phyloP scores from a whole-genome alignment of 2,888 invertebrate species.

The Sinhomidia bicolor region DNA sequence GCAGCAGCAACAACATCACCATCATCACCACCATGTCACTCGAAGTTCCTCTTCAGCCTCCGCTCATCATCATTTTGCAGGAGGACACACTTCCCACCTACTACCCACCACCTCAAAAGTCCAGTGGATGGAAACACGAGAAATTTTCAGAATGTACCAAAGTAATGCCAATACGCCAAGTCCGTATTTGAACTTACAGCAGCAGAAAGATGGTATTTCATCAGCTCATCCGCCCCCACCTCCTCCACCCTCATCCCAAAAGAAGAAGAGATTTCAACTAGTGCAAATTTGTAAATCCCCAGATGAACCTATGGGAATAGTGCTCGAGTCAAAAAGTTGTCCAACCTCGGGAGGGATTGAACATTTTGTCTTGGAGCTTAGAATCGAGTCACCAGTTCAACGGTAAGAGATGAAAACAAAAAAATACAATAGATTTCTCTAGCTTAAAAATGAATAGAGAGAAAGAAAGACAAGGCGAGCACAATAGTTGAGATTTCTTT shows the following conservation, averaged over 20 bases:
- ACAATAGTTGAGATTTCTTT: background rate
- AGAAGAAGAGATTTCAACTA: slow-evolving; percentile 78
- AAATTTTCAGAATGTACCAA: slow-evolving; percentile 78
- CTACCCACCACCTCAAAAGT: slow-evolving; percentile 44
- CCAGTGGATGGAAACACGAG: slow-evolving; percentile 79
- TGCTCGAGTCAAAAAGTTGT: slow-evolving; percentile 49
- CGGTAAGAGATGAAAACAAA: slow-evolving; percentile 68
- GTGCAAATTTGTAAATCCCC: slow-evolving; percentile 75
- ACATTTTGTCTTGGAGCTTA: slow-evolving; percentile 75
- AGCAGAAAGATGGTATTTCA: slow-evolving; percentile 13
- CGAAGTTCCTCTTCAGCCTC: slow-evolving; percentile 31
- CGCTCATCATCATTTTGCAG: slow-evolving; percentile 1
- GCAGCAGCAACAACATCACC: slow-evolving; percentile 40
- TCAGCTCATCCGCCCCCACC: slow-evolving; percentile 63
- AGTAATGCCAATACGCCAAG: slow-evolving; percentile 39
- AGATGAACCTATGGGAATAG: slow-evolving; percentile 77
- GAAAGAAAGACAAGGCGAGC: background rate
- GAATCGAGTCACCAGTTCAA: slow-evolving; percentile 73
- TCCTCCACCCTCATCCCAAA: slow-evolving; percentile 54
- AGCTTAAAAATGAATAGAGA: background rate
- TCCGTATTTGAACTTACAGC: slow-evolving; percentile 11
- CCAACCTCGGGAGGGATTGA: slow-evolving; percentile 55
- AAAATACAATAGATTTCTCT: background rate
- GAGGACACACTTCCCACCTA: background rate
- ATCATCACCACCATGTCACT: slow-evolving; percentile 34